Evolutionary conservation across 2,888 invertebrate genomes (phyloP).

Genomic region (Anagyrus pseudococci): DNA sequence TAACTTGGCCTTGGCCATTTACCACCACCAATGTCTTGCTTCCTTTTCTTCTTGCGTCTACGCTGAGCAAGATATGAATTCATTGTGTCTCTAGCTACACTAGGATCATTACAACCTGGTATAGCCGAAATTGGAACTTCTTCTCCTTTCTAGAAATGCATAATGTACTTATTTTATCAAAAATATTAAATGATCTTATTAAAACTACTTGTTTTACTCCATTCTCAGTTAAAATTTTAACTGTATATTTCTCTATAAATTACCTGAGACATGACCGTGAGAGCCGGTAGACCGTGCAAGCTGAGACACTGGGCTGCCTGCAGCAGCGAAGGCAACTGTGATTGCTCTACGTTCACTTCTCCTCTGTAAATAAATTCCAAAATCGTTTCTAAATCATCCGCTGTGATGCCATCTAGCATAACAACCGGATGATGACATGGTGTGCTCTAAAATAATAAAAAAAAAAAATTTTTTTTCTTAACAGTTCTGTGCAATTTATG

Average conservation of each 20-base stretch:
- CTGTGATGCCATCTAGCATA: conserved; percentile 70
- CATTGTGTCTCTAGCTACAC: conserved; percentile 59
- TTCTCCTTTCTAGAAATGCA: conserved; percentile 52
- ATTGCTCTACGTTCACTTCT: conserved; percentile 70
- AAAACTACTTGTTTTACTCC: not conserved
- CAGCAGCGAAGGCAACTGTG: conserved; percentile 68
- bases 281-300: conserved; percentile 68
- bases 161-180: not conserved
- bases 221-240: not conserved
- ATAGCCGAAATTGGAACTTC: conserved; percentile 54
- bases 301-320: conserved; percentile 71
- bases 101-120: conserved; percentile 58
- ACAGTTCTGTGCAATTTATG: too few relatives aligned
- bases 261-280: conserved; percentile 59
- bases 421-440: conserved; percentile 72
- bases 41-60: conserved; percentile 66
- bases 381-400: conserved; percentile 69
- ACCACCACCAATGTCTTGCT: conserved; percentile 54
- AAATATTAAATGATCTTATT: not conserved
- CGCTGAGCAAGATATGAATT: conserved; percentile 65
- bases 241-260: not conserved
- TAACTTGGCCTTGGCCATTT: conserved; percentile 49
- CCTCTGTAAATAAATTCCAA: conserved; percentile 71
- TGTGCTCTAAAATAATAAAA: conserved; percentile 66
- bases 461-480: too few relatives aligned